Evolutionary conservation across 2,113 vertebrate genomes (phyloP), one percentile per base, ranked within the genome.

Genomic region (Hemicordylus capensis): DNA sequence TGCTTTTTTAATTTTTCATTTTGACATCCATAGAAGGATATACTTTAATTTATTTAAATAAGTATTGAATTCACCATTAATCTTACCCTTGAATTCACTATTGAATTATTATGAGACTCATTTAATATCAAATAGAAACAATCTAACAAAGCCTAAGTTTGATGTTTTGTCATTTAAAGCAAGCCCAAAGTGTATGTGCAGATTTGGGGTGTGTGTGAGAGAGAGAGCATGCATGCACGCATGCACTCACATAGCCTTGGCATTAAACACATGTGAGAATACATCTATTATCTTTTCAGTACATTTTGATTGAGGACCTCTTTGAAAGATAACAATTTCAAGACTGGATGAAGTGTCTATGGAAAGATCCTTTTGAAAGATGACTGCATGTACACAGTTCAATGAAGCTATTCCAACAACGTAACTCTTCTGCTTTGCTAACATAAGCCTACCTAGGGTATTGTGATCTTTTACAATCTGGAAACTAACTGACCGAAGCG

Each of bases 401-500:
- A 75, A 10, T 75, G 67, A 67, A 66, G 58, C 58, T 66, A 58
- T 8, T 37, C 37, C 67, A 67, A 48, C 31, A 54, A 37, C 48
- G 58, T 44, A 42, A 61, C 63, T 78, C n/a, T 70, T 83, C n/a
- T 48, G 75, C 64, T 84, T 84, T 88, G 67, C 76, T 6, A 56
- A 66, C 76, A 39, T 64, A 79, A 84, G 31, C 59, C 37, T 75
- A 74, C 28, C 31, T 59, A 42, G 39, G 59, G 37, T 46, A 80
- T 80, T 74, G 61, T 48, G 10, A 58, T 88, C 67, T 80, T 84
- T 66, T 44, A 58, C 76, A 88, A 79, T 79, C 82, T 75, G 4
- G 10, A 80, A 11, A 39, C 63, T 70, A 88, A 88, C 58, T 81
- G 83, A 81, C 51, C 39, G 51, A 70, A 67, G 64, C 70, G 9